Percentiles rank a stretch among this genome's conserved stretches.
These are phyloP conservation scores for Eucidaris tribuloides DNA, from an alignment of 35 echinoderm and acorn worm species.

Conservation along the genomic window DNA sequence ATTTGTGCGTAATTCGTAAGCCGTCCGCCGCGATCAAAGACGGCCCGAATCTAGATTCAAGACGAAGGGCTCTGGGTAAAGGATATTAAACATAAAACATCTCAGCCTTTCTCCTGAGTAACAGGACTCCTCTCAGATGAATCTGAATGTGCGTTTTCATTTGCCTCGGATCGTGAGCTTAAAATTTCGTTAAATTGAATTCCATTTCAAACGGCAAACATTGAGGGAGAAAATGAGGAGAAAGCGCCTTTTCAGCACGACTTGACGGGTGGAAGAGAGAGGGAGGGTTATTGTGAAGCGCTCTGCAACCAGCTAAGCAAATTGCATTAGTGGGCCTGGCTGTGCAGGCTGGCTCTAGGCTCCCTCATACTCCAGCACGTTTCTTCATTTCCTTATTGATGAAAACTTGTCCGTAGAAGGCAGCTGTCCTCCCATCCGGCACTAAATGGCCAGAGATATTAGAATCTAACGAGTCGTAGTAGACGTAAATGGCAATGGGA, in stretches of 20 bases:
- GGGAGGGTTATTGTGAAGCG: conserved; percentile 10
- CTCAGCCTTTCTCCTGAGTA: no score
- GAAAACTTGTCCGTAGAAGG: neutral
- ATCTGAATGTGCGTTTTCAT: no score
- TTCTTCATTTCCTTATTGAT: no score
- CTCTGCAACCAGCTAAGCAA: conserved; percentile 26
- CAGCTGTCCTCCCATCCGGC: neutral
- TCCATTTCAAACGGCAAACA: conserved; percentile 21
- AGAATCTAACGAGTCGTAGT: conserved; percentile 13
- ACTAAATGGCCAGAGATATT: conserved; percentile 9
- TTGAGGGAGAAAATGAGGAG: conserved; percentile 11
- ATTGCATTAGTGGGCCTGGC: neutral
- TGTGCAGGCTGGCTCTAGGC: neutral
- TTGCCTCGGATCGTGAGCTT: no score
- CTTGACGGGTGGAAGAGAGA: conserved; percentile 4
- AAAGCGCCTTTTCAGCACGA: conserved; percentile 21
- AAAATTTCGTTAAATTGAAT: conserved; percentile 13
- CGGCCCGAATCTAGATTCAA: no score
- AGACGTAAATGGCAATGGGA: neutral
- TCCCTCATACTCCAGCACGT: neutral
- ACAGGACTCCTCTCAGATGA: no score
- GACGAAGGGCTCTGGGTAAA: no score
- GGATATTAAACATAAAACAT: no score
- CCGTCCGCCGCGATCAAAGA: no score
- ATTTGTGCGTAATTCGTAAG: no score